Percentiles rank a stretch among this genome's conserved stretches.
These are phyloP conservation scores for Porphyrio hochstetteri DNA, from an alignment of 2,113 vertebrate genomes.

Conservation along the genomic window DNA sequence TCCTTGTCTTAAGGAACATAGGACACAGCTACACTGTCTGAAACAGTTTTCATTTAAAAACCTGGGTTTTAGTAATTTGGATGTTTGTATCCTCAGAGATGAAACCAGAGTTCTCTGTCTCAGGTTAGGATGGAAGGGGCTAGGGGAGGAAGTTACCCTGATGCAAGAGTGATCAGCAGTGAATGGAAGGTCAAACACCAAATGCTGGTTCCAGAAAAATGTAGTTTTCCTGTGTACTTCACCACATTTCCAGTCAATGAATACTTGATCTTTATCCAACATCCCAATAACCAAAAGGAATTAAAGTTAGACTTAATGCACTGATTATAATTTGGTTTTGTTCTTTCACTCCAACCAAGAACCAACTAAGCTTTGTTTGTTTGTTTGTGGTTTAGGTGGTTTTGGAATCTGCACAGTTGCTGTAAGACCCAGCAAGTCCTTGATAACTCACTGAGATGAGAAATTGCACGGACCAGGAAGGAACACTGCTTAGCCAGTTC, in stretches of 20 bases:
- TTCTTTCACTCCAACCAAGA: not conserved
- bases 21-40: not conserved
- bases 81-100: not conserved
- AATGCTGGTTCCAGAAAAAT: not conserved
- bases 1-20: not conserved
- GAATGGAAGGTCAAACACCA: not conserved
- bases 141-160: not conserved
- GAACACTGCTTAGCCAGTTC: not conserved
- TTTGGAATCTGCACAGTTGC: not conserved
- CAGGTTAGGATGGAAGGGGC: not conserved
- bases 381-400: not conserved
- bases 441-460: not conserved
- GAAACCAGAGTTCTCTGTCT: not conserved
- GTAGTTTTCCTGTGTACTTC: not conserved
- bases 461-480: not conserved
- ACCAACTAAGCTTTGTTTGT: not conserved
- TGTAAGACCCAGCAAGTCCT: not conserved
- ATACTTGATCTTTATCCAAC: not conserved
- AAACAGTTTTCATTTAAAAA: not conserved
- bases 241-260: not conserved
- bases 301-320: not conserved
- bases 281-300: not conserved
- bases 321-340: not conserved
- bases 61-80: not conserved
- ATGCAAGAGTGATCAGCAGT: not conserved